Evolutionary conservation across 2,113 vertebrate species (phyloP), one percentile per base, ranked within the genome.

Genomic region (Equus przewalskii): DNA sequence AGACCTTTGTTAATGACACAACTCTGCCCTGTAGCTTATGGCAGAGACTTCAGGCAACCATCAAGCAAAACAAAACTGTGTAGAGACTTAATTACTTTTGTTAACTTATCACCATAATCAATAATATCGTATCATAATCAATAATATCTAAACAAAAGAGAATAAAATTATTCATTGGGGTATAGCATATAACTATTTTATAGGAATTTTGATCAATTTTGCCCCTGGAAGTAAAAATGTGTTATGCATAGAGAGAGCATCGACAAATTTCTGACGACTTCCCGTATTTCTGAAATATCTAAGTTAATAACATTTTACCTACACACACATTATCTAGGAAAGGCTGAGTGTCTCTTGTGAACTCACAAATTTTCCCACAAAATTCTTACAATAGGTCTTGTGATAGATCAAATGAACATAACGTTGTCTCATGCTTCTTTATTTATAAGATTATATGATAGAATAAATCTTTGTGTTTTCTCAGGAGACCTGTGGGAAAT

Each of bases 401-500:
- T 15, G 64, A 62, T 4, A 73, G 13, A 73, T 87, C 44, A 81
- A 76, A 41, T 76, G 26, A 82, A 88, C 9, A 36, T 51, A 78
- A 88, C 60, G 26, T 91, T 80, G 58, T 69, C 70, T 89, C 41
- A 73, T 19, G 81, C 49, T 18, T 91, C 67, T 79, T 62, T 70
- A 84, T 82, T 80, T 75, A 80, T 72, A 81, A 82, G 5, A 30
- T 92, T 13, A 81, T 81, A 96, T 92, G 18, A 81, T 81, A 96
- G 24, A 83, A 81, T n/a, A 70, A 65, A 81, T 33, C 18, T 79
- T 70, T 54, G 33, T 64, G 9, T 49, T 70, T 54, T 75, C 54
- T 89, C 26, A 54, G 67, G 75, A 1, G 3, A 44, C 10, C 9
- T 44, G 24, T 60, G 1, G 24, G 44, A 92, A 90, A 44, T 70